A percentile compares a stretch with the other conserved stretches of the same genome.
phyloP scores from a whole-genome alignment of 2,888 invertebrate species.

The Epinotia bilunana region DNA sequence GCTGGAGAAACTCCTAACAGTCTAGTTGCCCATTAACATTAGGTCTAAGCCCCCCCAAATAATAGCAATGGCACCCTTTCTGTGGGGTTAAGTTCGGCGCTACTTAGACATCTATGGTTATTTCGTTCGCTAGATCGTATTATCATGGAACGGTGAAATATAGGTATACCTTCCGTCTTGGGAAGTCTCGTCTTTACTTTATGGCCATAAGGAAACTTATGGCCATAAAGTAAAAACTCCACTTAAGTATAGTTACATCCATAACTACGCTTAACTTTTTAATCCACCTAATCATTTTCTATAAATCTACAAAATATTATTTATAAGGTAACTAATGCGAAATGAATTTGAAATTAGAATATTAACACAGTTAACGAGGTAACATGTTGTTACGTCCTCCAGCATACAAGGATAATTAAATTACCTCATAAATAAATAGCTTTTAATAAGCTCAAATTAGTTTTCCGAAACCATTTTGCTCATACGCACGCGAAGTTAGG shows the following conservation, averaged over 20 bases:
- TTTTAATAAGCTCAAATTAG: conserved; percentile 33
- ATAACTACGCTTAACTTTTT: too few relatives aligned
- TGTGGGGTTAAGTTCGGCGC: too few relatives aligned
- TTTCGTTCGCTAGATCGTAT: neutral
- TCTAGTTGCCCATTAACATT: too few relatives aligned
- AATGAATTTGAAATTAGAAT: neutral
- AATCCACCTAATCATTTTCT: too few relatives aligned
- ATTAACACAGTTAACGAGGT: conserved; percentile 9
- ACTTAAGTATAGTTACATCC: neutral
- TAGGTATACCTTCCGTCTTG: too few relatives aligned
- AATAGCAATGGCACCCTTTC: too few relatives aligned
- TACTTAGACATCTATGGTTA: too few relatives aligned
- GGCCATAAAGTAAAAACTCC: neutral
- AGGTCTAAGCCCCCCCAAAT: too few relatives aligned
- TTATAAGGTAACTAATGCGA: neutral
- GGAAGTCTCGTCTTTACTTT: too few relatives aligned
- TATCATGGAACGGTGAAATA: neutral
- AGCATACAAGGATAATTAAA: conserved; percentile 14
- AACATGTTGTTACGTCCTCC: conserved; percentile 10
- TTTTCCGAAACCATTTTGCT: conserved; percentile 25
- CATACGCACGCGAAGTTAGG: conserved; percentile 33
- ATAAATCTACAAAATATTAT: too few relatives aligned
- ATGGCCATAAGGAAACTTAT: too few relatives aligned
- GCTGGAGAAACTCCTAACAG: too few relatives aligned
- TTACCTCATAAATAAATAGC: conserved; percentile 17